Conservation (phyloP, 2,888 invertebrate genomes). For the Tenthredo livida region DNA sequence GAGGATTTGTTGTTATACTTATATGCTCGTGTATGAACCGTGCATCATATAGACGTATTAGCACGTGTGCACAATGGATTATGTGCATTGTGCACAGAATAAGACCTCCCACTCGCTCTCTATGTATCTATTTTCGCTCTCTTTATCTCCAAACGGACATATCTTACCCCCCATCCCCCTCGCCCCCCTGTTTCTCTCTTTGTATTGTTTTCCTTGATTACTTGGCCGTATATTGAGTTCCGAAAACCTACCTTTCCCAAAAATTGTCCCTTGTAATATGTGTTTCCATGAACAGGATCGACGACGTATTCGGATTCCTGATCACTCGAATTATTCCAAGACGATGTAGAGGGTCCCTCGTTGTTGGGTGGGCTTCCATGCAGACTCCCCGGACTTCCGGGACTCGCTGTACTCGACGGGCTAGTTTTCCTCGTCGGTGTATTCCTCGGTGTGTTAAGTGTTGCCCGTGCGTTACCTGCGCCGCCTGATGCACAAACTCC, state of each 20-base stretch:
- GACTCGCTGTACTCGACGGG: conserved; percentile 1
- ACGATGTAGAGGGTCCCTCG: conserved; percentile 65
- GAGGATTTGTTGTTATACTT: neutral
- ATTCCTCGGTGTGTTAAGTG: neutral
- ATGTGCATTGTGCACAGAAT: neutral
- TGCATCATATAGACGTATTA: neutral
- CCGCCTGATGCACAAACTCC: neutral
- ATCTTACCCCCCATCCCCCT: neutral
- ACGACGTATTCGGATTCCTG: conserved; percentile 72
- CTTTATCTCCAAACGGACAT: neutral
- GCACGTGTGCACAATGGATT: conserved; percentile 4
- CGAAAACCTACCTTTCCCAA: conserved; percentile 69
- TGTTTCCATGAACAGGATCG: conserved; percentile 73
- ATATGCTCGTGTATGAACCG: neutral
- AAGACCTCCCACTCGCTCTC: neutral
- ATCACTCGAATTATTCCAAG: conserved; percentile 65
- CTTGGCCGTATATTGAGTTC: too few species aligned
- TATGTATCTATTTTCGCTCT: neutral
- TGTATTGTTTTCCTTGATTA: neutral
- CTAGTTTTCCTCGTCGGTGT: conserved; percentile 19
- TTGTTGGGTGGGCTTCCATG: conserved; percentile 33
- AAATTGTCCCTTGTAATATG: conserved; percentile 73
- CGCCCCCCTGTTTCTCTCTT: too few species aligned
- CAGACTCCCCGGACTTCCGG: conserved; percentile 41
- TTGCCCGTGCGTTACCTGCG: neutral